Conservation (phyloP, 2,888 invertebrate species). For the Venusia cambrica region DNA sequence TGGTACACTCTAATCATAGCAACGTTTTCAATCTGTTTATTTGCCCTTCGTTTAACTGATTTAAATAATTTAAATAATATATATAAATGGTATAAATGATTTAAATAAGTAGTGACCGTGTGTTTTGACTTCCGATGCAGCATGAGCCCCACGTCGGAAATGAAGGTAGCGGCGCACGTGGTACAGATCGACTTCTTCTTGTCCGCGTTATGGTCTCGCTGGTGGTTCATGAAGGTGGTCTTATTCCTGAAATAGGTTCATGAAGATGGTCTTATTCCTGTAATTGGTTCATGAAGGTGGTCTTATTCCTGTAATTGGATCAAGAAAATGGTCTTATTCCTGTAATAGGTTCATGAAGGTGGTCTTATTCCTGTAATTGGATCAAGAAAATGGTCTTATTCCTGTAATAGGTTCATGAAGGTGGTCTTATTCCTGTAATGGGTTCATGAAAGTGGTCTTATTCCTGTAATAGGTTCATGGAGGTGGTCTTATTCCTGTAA, state of each 20-base stretch:
- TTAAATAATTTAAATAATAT: not conserved
- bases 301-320: too few species aligned
- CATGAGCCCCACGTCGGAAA: conserved; percentile 20
- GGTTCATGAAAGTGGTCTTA: conserved; percentile 5
- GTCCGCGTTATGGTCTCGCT: conserved; percentile 20
- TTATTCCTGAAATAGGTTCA: conserved; percentile 11
- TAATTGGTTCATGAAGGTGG: conserved; percentile 20
- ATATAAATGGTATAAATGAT: not conserved
- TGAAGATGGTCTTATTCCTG: conserved; percentile 11
- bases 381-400: conserved; percentile 20
- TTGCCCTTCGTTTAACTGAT: too few species aligned
- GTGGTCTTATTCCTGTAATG: conserved; percentile 17
- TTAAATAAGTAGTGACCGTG: conserved; percentile 4
- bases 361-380: conserved; percentile 17
- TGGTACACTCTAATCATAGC: too few species aligned
- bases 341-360: not conserved
- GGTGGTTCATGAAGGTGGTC: conserved; percentile 22
- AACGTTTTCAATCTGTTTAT: too few species aligned
- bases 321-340: conserved; percentile 22
- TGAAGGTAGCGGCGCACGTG: conserved; percentile 18
- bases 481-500: too few species aligned
- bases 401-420: too few species aligned
- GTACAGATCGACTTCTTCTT: conserved; percentile 18
- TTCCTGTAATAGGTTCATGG: conserved; percentile 19
- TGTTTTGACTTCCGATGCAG: conserved; percentile 21